Evolutionary conservation across 2,888 invertebrate species (phyloP).

Genomic region (Helicoverpa assulta): DNA sequence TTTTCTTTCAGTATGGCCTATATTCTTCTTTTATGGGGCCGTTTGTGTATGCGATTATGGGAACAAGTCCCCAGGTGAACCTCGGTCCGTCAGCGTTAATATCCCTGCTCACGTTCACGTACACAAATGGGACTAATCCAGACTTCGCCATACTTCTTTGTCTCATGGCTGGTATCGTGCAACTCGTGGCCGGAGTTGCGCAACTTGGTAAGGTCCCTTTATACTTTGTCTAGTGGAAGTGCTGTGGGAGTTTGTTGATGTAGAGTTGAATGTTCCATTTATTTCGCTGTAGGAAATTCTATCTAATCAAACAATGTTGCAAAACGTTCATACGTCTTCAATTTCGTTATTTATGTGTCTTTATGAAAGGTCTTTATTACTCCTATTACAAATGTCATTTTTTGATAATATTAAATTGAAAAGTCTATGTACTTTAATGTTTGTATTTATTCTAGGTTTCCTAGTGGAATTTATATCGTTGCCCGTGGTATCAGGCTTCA

Average conservation of each 20-base stretch:
- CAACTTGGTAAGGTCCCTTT: constrained; percentile 90
- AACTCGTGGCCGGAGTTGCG: constrained; percentile 91
- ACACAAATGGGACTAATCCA: constrained; percentile 89
- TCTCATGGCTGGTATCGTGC: constrained; percentile 92
- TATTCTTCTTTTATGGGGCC: constrained; percentile 95
- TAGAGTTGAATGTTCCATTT: constrained; percentile 1
- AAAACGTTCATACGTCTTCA: no score
- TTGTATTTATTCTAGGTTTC: constrained; percentile 88
- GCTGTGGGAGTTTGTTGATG: not conserved
- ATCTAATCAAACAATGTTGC: not conserved
- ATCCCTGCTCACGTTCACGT: constrained; percentile 93
- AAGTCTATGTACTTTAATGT: not conserved
- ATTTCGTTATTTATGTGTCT: no score
- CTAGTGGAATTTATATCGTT: constrained; percentile 93
- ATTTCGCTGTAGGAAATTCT: not conserved
- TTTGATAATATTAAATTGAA: not conserved
- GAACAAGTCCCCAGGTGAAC: constrained; percentile 92
- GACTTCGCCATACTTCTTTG: constrained; percentile 92
- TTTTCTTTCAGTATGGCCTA: constrained; percentile 93
- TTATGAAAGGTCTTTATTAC: no score
- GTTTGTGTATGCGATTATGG: constrained; percentile 94
- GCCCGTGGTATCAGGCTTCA: constrained; percentile 94
- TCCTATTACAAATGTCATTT: no score
- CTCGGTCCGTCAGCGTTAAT: constrained; percentile 93
- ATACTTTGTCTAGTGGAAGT: constrained; percentile 6